A percentile compares a stretch with the other conserved stretches of the same genome.
These are phyloP conservation scores for Procambarus virginalis DNA, from an alignment of 1,140 invertebrate genomes.

Conservation along the genomic window DNA sequence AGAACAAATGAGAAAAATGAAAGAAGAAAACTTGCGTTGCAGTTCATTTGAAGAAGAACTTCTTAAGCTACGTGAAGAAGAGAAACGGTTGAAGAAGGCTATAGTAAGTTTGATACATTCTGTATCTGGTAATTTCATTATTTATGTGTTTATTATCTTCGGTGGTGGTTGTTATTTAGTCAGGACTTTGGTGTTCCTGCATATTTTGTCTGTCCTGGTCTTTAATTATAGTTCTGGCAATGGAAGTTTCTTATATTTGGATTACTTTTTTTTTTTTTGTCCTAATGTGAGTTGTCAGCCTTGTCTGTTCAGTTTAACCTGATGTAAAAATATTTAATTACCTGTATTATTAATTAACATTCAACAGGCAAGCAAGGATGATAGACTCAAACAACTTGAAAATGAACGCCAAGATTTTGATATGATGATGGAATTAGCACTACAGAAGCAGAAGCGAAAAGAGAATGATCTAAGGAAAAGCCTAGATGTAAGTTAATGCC, in stretches of 20 bases:
- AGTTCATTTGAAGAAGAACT: constrained; percentile 23
- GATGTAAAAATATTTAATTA: too few relatives aligned
- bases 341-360: not conserved
- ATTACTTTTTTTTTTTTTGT: too few relatives aligned
- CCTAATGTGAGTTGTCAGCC: too few relatives aligned
- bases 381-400: constrained; percentile 7
- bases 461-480: constrained; percentile 38
- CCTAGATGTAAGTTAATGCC: constrained; percentile 28
- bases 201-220: too few relatives aligned
- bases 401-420: constrained; percentile 57
- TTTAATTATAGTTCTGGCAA: too few relatives aligned
- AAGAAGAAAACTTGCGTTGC: constrained; percentile 15
- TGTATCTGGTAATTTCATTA: too few relatives aligned
- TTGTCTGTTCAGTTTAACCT: too few relatives aligned
- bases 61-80: not conserved
- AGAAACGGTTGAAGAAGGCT: not conserved
- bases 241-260: too few relatives aligned
- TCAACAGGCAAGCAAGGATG: constrained; percentile 23
- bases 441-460: constrained; percentile 40
- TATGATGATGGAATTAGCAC: constrained; percentile 53
- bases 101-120: not conserved
- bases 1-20: not conserved
- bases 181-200: not conserved
- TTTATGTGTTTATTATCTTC: too few relatives aligned
- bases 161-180: not conserved